Conservation (phyloP, 35 echinoderm and acorn worm genomes). For the Patiria miniata region DNA sequence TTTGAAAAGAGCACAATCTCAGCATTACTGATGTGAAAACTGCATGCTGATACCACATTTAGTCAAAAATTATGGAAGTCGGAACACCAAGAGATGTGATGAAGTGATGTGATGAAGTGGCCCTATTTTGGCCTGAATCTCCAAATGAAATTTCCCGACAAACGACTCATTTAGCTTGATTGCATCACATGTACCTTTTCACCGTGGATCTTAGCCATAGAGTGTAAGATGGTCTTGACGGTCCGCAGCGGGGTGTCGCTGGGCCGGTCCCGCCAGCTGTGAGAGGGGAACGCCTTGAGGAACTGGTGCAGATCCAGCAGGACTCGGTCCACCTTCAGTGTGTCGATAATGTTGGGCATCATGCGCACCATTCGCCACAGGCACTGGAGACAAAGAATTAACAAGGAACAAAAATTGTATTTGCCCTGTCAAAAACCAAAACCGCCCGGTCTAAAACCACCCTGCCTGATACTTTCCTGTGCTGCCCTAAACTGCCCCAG, state of each 20-base stretch:
- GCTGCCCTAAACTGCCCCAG: too few relatives aligned
- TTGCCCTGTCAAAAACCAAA: background rate
- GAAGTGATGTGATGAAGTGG: too few relatives aligned
- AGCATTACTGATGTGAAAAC: too few relatives aligned
- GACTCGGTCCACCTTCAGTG: slow-evolving; percentile 77
- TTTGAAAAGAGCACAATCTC: too few relatives aligned
- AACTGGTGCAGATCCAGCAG: slow-evolving; percentile 86
- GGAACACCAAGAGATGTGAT: too few relatives aligned
- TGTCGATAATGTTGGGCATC: slow-evolving; percentile 90
- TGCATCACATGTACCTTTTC: slow-evolving; percentile 60
- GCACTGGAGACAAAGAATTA: slow-evolving; percentile 62
- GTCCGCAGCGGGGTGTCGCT: slow-evolving; percentile 91
- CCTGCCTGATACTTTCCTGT: too few relatives aligned
- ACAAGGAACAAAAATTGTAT: background rate
- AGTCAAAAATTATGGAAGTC: too few relatives aligned
- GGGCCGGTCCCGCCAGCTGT: slow-evolving; percentile 69
- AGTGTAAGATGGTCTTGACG: slow-evolving; percentile 96
- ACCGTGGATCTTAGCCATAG: slow-evolving; percentile 94
- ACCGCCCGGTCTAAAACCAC: too few relatives aligned
- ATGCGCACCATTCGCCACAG: slow-evolving; percentile 93
- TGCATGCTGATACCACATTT: too few relatives aligned
- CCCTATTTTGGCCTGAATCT: too few relatives aligned
- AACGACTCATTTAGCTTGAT: too few relatives aligned
- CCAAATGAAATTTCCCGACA: too few relatives aligned
- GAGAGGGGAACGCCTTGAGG: slow-evolving; percentile 90